These are phyloP conservation scores for Isaurus tuberculatus DNA, from an alignment of 92 coral and sea anemone genomes.

Conservation along the genomic window DNA sequence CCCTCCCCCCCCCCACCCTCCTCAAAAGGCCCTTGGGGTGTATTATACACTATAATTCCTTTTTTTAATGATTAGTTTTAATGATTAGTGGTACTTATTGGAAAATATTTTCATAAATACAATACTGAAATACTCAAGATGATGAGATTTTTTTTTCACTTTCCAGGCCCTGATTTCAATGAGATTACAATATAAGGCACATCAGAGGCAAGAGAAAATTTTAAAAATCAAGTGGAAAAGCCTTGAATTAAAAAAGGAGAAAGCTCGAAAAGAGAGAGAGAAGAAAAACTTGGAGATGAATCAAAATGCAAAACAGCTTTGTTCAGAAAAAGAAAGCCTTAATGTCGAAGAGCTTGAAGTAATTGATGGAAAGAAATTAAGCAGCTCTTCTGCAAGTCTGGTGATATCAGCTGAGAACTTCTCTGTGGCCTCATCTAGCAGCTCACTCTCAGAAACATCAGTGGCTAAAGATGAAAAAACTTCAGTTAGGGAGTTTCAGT, in stretches of 20 bases:
- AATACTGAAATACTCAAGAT: too few relatives aligned
- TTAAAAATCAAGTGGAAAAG: slow-evolving; percentile 80
- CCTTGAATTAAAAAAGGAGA: slow-evolving; percentile 62
- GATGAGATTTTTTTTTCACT: not conserved
- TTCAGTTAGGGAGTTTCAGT: slow-evolving; percentile 42
- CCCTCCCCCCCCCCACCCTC: too few relatives aligned
- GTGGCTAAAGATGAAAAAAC: slow-evolving; percentile 69
- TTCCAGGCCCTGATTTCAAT: slow-evolving; percentile 87
- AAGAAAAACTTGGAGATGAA: slow-evolving; percentile 43
- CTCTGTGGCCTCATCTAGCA: slow-evolving; percentile 79
- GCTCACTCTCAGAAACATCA: slow-evolving; percentile 72
- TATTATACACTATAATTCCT: too few relatives aligned
- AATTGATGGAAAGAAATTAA: slow-evolving; percentile 50
- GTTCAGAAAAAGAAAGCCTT: slow-evolving; percentile 1
- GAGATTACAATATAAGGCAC: slow-evolving; percentile 82
- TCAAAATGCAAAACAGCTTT: slow-evolving; percentile 3
- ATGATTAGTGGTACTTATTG: too few relatives aligned
- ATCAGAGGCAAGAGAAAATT: slow-evolving; percentile 82
- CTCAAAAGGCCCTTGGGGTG: too few relatives aligned
- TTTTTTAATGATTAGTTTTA: too few relatives aligned
- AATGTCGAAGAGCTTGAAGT: slow-evolving; percentile 38
- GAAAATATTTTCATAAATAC: too few relatives aligned
- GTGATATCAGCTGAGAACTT: slow-evolving; percentile 89
- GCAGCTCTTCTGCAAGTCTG: slow-evolving; percentile 58
- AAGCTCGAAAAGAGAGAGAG: slow-evolving; percentile 63